phyloP scores from a whole-genome alignment of 2,888 invertebrate species.

The Phragmatobia fuliginosa region DNA sequence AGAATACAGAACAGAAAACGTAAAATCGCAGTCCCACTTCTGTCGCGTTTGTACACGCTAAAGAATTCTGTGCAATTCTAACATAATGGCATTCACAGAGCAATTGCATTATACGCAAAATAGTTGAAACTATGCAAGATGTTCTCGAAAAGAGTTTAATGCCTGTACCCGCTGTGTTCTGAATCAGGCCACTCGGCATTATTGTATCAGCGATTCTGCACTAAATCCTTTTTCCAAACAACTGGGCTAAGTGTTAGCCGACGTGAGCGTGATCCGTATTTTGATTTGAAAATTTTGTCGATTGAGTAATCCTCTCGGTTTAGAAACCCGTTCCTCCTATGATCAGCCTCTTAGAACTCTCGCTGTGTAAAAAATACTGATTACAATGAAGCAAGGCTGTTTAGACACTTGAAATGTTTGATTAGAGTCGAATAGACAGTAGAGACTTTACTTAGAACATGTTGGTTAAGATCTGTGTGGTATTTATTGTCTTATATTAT shows the following conservation, averaged over 20 bases:
- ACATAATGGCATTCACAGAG: not conserved
- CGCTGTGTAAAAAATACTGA: conserved; percentile 12
- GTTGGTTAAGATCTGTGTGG: not conserved
- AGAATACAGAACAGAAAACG: not conserved
- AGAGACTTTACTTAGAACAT: not conserved
- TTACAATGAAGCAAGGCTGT: conserved; percentile 6
- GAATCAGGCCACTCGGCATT: conserved; percentile 43
- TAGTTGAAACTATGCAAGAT: not conserved
- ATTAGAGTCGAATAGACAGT: not conserved
- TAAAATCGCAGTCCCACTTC: not conserved
- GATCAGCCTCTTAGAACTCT: conserved; percentile 23
- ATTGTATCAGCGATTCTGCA: conserved; percentile 58
- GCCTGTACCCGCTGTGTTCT: conserved; percentile 16
- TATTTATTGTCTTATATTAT: not conserved
- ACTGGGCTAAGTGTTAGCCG: conserved; percentile 30
- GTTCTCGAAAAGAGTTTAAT: conserved; percentile 11
- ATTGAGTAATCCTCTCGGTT: conserved; percentile 61
- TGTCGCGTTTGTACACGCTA: not conserved
- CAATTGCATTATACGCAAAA: not conserved
- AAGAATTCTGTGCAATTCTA: not conserved
- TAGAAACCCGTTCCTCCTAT: conserved; percentile 56
- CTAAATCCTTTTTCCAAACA: conserved; percentile 61
- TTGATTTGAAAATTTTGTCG: conserved; percentile 58
- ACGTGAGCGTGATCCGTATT: conserved; percentile 60
- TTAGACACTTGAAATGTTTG: conserved; percentile 7